Conservation (phyloP, 2,113 vertebrate genomes). For the Pluvianellus socialis region DNA sequence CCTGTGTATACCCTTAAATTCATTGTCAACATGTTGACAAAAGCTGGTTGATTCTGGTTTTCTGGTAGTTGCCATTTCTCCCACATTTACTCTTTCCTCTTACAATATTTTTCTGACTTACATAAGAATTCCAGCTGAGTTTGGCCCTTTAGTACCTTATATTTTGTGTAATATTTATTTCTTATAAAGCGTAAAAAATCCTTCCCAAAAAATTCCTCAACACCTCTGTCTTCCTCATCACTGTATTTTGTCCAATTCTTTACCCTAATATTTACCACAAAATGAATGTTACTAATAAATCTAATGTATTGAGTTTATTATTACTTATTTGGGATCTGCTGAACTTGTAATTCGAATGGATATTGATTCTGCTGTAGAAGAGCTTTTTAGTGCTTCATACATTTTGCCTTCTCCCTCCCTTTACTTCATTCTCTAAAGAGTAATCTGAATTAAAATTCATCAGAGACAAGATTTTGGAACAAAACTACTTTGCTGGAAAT, state of each 20-base stretch:
- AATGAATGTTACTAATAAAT: neutral
- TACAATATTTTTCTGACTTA: neutral
- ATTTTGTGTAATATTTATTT: neutral
- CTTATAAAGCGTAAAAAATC: neutral
- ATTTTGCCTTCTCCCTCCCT: neutral
- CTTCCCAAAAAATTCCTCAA: neutral
- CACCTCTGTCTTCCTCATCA: neutral
- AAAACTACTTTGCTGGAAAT: neutral
- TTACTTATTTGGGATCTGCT: neutral
- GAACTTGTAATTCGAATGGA: neutral
- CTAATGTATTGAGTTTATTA: neutral
- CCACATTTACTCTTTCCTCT: neutral
- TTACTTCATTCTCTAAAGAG: neutral
- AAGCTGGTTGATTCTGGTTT: neutral
- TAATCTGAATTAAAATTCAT: neutral
- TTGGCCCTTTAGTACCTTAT: neutral
- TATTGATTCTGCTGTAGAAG: neutral
- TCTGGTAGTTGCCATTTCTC: neutral
- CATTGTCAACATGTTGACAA: neutral
- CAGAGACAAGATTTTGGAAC: neutral
- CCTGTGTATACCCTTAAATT: neutral
- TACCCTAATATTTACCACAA: neutral
- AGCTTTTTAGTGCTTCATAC: neutral
- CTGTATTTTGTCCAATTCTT: neutral
- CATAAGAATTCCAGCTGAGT: rapidly evolving